Evolutionary conservation across 2,888 invertebrate species (phyloP), one percentile per base, ranked within the genome.

Genomic region (Agapostemon virescens): DNA sequence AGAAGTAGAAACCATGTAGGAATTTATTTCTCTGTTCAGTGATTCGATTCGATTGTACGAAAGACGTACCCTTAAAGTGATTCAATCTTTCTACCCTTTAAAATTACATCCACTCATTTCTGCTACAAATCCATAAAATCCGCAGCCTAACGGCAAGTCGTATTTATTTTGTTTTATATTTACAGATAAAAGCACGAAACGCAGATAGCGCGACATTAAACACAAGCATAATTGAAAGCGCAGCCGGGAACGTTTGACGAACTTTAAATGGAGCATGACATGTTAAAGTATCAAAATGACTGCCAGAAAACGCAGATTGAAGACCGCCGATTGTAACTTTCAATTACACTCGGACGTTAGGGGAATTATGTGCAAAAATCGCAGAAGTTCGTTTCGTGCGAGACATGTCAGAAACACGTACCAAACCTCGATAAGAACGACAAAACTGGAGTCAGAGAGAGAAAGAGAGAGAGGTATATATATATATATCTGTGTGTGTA

Each of bases 341-440:
- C 81, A 81, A 74, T 81, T 71, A 80, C 52, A 49, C 64, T 40
- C 26, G 30, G 17, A 63, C 55, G 68, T 75, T 58, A 49, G 40
- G n/a, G 58, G 61, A 75, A 80, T 74, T 52, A 13, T 69, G 61
- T 40, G 81, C 61, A 81, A 68, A 70, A 64, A 73, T 68, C 63
- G 30, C 52, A 30, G 49, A 70, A 55, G 71, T 81, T 81, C 63
- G 68, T 85, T 81, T 74, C 73, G 71, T 74, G 79, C 80, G 74
- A 68, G 72, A 69, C 74, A 70, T 23, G 61, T 75, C 71, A 69
- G 77, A 63, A 78, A 85, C 81, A 81, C 66, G 68, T 81, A 81
- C 74, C 71, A 74, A 55, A 64, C 40, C 36, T 72, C 77, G 79
- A 74, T 52, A 69, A 77, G 79, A 64, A 49, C n/a, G 74, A 82